phyloP scores from a whole-genome alignment of 1,140 invertebrate genomes.

The Schlechtendalia chinensis region DNA sequence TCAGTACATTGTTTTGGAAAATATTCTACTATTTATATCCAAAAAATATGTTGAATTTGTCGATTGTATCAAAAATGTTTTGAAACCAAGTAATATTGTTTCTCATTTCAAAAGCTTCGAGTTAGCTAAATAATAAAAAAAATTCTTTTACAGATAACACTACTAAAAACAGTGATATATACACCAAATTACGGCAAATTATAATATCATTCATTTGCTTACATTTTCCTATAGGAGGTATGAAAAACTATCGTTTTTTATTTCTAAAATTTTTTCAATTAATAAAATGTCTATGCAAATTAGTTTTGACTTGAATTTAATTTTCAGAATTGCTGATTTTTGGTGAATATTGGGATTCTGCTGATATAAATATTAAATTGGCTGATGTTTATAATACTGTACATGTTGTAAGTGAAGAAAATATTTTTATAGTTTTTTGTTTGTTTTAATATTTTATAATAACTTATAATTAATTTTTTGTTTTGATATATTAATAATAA shows the following conservation, averaged over 20 bases:
- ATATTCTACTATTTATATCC: constrained; percentile 24
- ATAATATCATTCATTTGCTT: constrained; percentile 28
- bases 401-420: constrained; percentile 13
- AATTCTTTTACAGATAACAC: constrained; percentile 5
- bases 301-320: no score
- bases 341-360: not conserved
- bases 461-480: no score
- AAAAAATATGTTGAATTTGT: constrained; percentile 24
- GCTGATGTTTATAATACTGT: not conserved
- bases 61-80: constrained; percentile 7
- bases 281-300: no score
- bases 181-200: not conserved
- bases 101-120: no score
- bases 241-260: no score
- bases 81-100: constrained; percentile 19
- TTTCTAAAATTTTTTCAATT: no score
- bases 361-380: not conserved
- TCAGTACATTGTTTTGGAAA: constrained; percentile 24
- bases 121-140: no score
- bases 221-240: constrained; percentile 38
- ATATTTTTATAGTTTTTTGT: no score
- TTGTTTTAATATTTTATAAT: no score
- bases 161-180: not conserved
- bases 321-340: not conserved
- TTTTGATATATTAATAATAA: no score